These are phyloP conservation scores for Pipistrellus pygmaeus DNA, from an alignment of 2,797 vertebrate genomes.

Conservation along the genomic window DNA sequence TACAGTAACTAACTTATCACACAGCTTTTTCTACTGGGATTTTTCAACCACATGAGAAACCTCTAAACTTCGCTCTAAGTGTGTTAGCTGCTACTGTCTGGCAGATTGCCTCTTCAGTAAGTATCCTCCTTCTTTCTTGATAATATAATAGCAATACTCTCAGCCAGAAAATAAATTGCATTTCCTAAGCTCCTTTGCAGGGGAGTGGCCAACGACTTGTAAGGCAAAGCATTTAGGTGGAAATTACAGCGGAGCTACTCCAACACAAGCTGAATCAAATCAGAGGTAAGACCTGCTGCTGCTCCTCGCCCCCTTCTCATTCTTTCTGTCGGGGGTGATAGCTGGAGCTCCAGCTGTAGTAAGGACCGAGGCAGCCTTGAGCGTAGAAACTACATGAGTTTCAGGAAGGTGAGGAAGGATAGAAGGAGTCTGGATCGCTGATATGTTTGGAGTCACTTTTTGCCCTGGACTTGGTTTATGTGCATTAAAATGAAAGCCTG, in stretches of 20 bases:
- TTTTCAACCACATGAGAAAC: neutral
- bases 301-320: neutral
- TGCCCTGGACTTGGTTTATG: neutral
- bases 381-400: neutral
- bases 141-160: neutral
- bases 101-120: neutral
- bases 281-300: rapidly evolving
- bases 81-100: neutral
- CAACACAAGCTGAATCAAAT: neutral
- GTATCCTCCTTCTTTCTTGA: neutral
- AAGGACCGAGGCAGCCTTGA: neutral
- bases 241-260: neutral
- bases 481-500: neutral
- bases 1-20: neutral
- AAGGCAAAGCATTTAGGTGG: neutral
- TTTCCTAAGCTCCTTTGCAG: neutral
- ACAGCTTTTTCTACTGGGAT: neutral
- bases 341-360: neutral
- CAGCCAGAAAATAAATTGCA: neutral
- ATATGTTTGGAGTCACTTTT: neutral
- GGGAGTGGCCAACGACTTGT: neutral
- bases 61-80: neutral
- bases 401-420: neutral
- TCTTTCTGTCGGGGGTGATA: neutral
- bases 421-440: neutral